Percentiles rank a stretch among this genome's conserved stretches.
Evolutionary conservation across 1,140 invertebrate genomes (phyloP).

Genomic region (Drosophila mojavensis): DNA sequence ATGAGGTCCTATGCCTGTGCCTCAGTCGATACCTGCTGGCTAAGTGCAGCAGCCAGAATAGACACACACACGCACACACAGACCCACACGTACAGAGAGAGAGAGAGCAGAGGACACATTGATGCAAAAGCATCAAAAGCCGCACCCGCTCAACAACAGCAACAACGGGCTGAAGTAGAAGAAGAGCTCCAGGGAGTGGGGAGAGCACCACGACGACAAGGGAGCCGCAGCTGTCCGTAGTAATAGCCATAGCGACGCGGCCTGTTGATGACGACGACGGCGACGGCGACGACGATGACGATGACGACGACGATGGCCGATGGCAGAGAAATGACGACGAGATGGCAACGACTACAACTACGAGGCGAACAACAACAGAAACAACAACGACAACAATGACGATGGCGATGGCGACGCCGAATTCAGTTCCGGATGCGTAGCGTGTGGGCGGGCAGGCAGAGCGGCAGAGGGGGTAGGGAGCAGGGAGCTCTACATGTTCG

Average conservation of each 20-base stretch:
- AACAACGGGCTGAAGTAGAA: constrained; percentile 10
- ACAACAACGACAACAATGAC: constrained; percentile 22
- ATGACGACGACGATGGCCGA: constrained; percentile 28
- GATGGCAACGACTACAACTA: constrained; percentile 29
- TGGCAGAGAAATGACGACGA: constrained; percentile 44
- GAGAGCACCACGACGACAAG: constrained; percentile 2
- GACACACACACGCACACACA: constrained; percentile 14
- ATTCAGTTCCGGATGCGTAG: constrained; percentile 75
- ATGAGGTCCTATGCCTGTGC: constrained; percentile 7
- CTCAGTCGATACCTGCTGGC: constrained; percentile 50
- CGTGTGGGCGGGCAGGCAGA: constrained; percentile 27
- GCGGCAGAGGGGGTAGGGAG: background rate
- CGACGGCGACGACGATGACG: constrained; percentile 12
- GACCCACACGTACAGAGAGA: background rate
- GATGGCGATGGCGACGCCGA: constrained; percentile 40
- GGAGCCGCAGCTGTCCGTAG: constrained; percentile 48
- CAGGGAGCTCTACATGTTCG: background rate
- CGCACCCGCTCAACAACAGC: constrained; percentile 41
- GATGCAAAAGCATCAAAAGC: constrained; percentile 55
- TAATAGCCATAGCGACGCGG: constrained; percentile 52
- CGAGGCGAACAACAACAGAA: constrained; percentile 32
- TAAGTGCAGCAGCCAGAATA: constrained; percentile 41
- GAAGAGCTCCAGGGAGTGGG: background rate
- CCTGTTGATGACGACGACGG: constrained; percentile 37
- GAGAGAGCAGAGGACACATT: constrained; percentile 35